Evolutionary conservation across 1,140 invertebrate species (phyloP).

Genomic region (Leptopilina boulardi): DNA sequence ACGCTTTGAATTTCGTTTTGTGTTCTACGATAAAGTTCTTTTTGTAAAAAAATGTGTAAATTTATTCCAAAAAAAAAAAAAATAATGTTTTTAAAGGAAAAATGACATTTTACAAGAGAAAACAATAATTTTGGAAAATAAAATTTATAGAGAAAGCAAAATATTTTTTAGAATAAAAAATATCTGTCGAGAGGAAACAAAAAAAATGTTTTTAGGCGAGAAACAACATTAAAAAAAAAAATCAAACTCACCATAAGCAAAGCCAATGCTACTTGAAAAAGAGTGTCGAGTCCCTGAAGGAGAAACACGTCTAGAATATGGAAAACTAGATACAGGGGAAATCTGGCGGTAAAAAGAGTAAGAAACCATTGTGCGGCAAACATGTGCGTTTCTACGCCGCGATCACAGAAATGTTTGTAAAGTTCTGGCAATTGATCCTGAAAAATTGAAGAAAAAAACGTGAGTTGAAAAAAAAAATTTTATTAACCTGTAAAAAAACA

Average conservation of each 20-base stretch:
- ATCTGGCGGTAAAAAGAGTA: conserved; percentile 98
- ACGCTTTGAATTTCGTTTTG: too few species aligned
- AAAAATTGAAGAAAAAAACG: conserved; percentile 46
- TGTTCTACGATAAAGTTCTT: too few species aligned
- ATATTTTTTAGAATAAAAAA: too few species aligned
- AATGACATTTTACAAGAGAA: too few species aligned
- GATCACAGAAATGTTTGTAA: conserved; percentile 92
- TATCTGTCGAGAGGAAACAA: too few species aligned
- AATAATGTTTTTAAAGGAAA: too few species aligned
- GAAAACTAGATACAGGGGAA: conserved; percentile 98
- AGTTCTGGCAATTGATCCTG: conserved; percentile 94
- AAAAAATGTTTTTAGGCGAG: too few species aligned
- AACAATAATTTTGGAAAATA: too few species aligned
- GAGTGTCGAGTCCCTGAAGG: conserved; percentile 93
- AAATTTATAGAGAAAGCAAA: too few species aligned
- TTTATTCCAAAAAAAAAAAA: too few species aligned
- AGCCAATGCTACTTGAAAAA: conserved; percentile 97
- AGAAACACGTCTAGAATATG: conserved; percentile 98
- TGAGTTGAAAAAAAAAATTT: neutral
- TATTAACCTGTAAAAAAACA: conserved; percentile 17
- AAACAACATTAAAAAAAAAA: conserved; percentile 12
- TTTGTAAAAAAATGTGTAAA: too few species aligned
- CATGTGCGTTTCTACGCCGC: conserved; percentile 98
- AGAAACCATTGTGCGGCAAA: conserved; percentile 99
- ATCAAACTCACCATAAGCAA: conserved; percentile 88